Evolutionary conservation across 1,140 invertebrate species (phyloP).

Genomic region (Caerostris extrusa): DNA sequence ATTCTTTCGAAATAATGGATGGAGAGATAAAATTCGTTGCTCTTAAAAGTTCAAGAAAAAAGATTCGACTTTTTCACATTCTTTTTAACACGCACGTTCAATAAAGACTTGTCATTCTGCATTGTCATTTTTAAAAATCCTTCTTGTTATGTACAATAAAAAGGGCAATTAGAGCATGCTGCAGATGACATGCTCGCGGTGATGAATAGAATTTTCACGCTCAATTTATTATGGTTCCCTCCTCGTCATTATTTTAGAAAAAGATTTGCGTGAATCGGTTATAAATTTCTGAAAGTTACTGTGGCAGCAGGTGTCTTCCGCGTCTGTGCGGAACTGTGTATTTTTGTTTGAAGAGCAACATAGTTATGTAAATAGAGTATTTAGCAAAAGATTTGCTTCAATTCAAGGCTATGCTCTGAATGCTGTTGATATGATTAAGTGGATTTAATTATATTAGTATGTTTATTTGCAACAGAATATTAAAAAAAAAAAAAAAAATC

Average conservation of each 20-base stretch:
- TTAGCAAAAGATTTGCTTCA: neutral
- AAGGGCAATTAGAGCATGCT: slow-evolving; percentile 33
- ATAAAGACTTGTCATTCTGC: neutral
- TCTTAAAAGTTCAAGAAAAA: neutral
- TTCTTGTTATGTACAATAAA: slow-evolving; percentile 12
- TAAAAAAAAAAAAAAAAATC: too few species aligned
- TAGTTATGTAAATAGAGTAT: neutral
- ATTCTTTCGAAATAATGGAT: neutral
- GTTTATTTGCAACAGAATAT: too few species aligned
- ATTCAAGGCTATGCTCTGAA: neutral
- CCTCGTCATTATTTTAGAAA: slow-evolving; percentile 1
- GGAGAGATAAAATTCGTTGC: neutral
- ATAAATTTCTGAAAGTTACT: neutral
- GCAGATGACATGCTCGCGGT: neutral
- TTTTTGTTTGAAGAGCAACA: neutral
- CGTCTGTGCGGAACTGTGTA: neutral
- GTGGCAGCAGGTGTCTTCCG: neutral
- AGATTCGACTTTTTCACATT: neutral
- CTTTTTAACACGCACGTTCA: neutral
- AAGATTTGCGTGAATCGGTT: neutral
- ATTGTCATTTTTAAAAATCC: neutral
- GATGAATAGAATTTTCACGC: neutral
- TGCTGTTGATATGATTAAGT: neutral
- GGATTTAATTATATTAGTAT: too few species aligned
- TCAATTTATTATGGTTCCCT: slow-evolving; percentile 5